A percentile compares a stretch with the other conserved stretches of the same genome.
Conservation (phyloP, 2,113 vertebrate species). For the Petroica traversi region DNA sequence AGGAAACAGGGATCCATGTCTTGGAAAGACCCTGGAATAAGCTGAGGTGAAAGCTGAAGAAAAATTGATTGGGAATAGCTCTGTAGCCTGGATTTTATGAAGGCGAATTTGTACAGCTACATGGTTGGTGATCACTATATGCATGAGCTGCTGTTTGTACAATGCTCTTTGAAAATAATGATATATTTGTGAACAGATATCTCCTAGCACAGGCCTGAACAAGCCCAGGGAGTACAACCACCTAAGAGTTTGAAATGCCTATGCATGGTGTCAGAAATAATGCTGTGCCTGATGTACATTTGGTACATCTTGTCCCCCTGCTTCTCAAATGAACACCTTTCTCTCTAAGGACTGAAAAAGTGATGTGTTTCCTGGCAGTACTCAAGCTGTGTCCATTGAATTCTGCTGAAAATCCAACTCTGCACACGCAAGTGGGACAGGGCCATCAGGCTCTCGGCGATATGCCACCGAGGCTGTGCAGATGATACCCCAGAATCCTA, state of each 20-base stretch:
- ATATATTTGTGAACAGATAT: neutral
- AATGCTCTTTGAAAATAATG: neutral
- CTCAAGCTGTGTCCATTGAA: neutral
- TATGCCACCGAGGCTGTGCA: fast-evolving
- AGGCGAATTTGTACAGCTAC: neutral
- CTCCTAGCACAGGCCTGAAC: neutral
- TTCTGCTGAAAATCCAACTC: neutral
- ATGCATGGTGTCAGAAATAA: neutral
- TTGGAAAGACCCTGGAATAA: neutral
- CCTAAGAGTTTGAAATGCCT: neutral
- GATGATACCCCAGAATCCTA: neutral
- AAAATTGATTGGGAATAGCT: neutral
- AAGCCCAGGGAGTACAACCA: neutral
- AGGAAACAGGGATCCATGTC: neutral
- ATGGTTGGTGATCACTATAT: neutral
- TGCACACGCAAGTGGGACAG: neutral
- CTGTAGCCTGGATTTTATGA: neutral
- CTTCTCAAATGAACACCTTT: neutral
- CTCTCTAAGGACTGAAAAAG: neutral
- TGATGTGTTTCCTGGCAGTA: neutral
- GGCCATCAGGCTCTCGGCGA: fast-evolving
- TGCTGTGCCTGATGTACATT: fast-evolving
- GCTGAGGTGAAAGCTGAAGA: neutral
- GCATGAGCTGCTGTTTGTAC: neutral
- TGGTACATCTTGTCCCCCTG: neutral